phyloP scores from a whole-genome alignment of 2,888 invertebrate genomes.

The Andricus quercusramuli region DNA sequence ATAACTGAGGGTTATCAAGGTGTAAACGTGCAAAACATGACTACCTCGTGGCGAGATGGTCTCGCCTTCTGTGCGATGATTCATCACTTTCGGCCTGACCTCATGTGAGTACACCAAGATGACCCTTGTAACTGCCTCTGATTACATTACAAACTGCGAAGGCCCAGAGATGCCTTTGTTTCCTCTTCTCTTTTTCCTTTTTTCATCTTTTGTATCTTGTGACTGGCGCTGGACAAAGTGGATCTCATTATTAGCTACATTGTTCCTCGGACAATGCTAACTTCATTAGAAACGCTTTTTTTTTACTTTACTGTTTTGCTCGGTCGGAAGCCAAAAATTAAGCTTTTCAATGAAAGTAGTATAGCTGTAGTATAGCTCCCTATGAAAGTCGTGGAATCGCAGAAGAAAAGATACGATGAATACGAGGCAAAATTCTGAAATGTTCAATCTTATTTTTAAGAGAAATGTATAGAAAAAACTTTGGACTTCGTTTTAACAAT shows the following conservation, averaged over 20 bases:
- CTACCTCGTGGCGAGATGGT: constrained; percentile 96
- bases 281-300: not conserved
- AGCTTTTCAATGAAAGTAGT: too few species aligned
- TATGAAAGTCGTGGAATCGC: too few species aligned
- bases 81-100: constrained; percentile 96
- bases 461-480: too few species aligned
- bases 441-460: too few species aligned
- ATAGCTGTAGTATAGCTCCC: too few species aligned
- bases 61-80: constrained; percentile 97
- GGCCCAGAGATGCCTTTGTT: not conserved
- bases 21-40: constrained; percentile 96
- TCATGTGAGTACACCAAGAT: constrained; percentile 87
- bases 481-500: too few species aligned
- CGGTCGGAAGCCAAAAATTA: too few species aligned
- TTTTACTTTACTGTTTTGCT: not conserved
- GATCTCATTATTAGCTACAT: not conserved
- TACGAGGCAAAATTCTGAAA: too few species aligned
- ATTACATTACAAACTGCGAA: constrained; percentile 2
- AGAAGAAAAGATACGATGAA: too few species aligned
- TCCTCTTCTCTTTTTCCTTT: not conserved
- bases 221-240: not conserved
- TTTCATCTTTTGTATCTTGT: not conserved
- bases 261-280: not conserved
- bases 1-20: constrained; percentile 94
- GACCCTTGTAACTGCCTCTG: not conserved